Conservation (phyloP, 2,113 vertebrate species). For the Onychorhynchus coronatus region DNA sequence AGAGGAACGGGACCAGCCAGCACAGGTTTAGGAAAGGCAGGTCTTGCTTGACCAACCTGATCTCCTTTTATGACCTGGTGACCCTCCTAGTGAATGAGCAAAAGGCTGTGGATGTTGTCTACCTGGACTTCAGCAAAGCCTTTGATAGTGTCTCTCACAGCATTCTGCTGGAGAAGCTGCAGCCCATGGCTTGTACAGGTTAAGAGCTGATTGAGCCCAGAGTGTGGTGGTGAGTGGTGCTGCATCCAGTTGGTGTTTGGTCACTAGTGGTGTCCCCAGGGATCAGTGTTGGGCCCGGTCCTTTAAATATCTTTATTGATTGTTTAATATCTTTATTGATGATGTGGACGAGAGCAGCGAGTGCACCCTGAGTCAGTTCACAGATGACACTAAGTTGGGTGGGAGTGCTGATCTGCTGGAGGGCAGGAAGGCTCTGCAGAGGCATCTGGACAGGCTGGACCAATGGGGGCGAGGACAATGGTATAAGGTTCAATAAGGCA, state of each 20-base stretch:
- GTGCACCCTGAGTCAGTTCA: background rate
- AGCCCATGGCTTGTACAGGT: background rate
- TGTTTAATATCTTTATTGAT: background rate
- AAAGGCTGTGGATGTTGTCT: background rate
- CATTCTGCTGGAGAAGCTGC: background rate
- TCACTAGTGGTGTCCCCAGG: background rate
- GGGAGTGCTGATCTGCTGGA: background rate
- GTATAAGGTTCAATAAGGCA: background rate
- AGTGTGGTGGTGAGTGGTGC: background rate
- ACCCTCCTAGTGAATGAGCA: background rate
- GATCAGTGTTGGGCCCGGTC: background rate
- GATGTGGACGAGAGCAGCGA: background rate
- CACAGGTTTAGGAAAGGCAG: background rate
- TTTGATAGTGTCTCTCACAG: background rate
- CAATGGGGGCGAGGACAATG: background rate
- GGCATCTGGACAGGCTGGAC: background rate
- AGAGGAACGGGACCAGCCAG: background rate
- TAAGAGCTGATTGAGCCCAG: background rate
- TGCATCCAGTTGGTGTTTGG: background rate
- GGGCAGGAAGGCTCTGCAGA: background rate
- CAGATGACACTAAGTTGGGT: background rate
- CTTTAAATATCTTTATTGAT: background rate
- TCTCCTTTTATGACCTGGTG: background rate
- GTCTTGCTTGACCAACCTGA: background rate
- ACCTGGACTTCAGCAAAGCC: background rate